These are phyloP conservation scores for Dromococcyx pavoninus DNA, from an alignment of 2,797 vertebrate species.

Conservation along the genomic window DNA sequence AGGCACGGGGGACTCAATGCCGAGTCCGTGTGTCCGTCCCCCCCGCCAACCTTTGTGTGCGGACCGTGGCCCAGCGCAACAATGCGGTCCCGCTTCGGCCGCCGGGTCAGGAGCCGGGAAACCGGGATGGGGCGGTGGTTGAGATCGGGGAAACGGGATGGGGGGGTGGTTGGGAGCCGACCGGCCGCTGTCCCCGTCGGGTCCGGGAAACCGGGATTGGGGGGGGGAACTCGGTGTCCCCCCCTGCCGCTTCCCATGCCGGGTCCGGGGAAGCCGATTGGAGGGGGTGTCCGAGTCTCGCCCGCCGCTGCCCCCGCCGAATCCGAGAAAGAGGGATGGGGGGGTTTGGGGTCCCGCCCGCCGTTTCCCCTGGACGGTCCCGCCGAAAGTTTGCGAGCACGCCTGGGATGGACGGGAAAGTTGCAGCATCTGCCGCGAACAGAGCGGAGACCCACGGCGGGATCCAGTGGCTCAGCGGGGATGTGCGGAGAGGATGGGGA, in stretches of 20 bases:
- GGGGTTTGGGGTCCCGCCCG: background rate
- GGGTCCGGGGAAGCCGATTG: too few relatives aligned
- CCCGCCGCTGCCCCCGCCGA: too few relatives aligned
- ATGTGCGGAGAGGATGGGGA: too few relatives aligned
- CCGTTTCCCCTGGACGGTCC: background rate
- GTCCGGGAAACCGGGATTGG: too few relatives aligned
- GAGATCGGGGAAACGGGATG: too few relatives aligned
- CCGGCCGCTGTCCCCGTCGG: too few relatives aligned
- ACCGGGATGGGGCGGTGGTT: too few relatives aligned
- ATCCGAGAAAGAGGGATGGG: too few relatives aligned
- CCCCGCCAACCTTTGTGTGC: conserved; percentile 37
- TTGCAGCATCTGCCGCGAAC: background rate
- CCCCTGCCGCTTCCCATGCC: too few relatives aligned
- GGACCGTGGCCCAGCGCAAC: conserved; percentile 47
- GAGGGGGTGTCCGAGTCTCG: too few relatives aligned
- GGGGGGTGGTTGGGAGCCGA: too few relatives aligned
- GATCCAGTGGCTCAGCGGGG: background rate
- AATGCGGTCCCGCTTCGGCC: background rate
- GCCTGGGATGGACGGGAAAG: background rate
- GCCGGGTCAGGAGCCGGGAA: background rate
- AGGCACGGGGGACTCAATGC: conserved; percentile 35
- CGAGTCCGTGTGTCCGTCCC: background rate
- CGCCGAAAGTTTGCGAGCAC: conserved; percentile 18
- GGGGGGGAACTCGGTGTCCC: too few relatives aligned
- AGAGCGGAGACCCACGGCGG: background rate